A percentile compares a stretch with the other conserved stretches of the same genome.
These are phyloP conservation scores for Luffia ferchaultella DNA, from an alignment of 2,888 invertebrate genomes.

Conservation along the genomic window DNA sequence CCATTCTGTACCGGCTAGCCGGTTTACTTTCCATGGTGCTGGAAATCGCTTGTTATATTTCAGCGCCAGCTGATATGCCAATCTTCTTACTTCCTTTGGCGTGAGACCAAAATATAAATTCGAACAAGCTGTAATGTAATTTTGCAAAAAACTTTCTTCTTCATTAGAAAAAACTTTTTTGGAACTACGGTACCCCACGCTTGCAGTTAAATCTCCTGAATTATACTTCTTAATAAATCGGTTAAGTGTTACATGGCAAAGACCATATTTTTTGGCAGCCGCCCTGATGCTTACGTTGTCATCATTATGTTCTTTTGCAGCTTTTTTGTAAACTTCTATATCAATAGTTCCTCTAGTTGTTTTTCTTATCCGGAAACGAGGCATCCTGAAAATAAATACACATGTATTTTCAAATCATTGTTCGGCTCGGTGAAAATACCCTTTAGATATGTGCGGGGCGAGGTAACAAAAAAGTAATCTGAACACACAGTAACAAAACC, in stretches of 20 bases:
- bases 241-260: neutral
- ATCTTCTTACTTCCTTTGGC: neutral
- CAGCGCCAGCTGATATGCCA: slow-evolving; percentile 3
- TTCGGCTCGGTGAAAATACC: too few relatives aligned
- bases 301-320: slow-evolving; percentile 11
- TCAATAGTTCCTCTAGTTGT: slow-evolving; percentile 9
- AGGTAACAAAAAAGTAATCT: too few relatives aligned
- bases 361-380: slow-evolving; percentile 9
- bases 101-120: neutral
- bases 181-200: neutral
- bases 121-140: neutral
- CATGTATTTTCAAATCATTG: too few relatives aligned
- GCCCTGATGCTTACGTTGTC: slow-evolving; percentile 10
- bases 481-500: too few relatives aligned
- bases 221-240: neutral
- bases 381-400: slow-evolving; percentile 8
- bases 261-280: slow-evolving; percentile 11
- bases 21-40: neutral
- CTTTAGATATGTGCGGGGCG: too few relatives aligned
- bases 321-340: slow-evolving; percentile 12
- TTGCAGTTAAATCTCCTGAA: neutral
- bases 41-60: slow-evolving; percentile 2
- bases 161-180: neutral
- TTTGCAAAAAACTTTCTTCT: neutral
- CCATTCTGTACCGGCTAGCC: slow-evolving; percentile 3